Evolutionary conservation across 2,888 invertebrate species (phyloP), one percentile per base, ranked within the genome.

Genomic region (Phalera bucephala): DNA sequence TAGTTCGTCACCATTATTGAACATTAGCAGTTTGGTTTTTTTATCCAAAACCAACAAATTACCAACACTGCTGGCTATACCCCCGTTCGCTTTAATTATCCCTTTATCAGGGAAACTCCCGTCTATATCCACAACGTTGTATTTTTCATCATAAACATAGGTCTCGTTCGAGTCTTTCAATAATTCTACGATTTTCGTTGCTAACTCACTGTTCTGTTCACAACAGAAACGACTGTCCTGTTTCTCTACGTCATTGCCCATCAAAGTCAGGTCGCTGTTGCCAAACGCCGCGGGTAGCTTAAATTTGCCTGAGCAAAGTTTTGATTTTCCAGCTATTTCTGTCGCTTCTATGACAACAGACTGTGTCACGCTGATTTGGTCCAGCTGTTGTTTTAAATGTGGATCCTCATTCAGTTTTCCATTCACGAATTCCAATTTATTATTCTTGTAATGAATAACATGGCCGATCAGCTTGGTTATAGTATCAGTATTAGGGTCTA

Each of bases 201-300:
- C n/a, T 6, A 23, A 11, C 3, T 23, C 3, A 2, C 29, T 3
- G 10, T 30, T 13, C 36, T 31, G 15, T 5, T 1, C n/a, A n/a
- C n/a, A n/a, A n/a, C n/a, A n/a, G n/a, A n/a, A n/a, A n/a, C n/a
- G n/a, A n/a, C n/a, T n/a, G n/a, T n/a, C 30, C 12, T 40, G 39
- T 3, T 25, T 11, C 22, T 35, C 51, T 0, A 2, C 10, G 8
- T 23, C n/a, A 3, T 5, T 29, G 1, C 48, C 36, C 1, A 34
- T 23, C 7, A 54, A 4, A 8, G 31, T 35, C 22, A 55, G 14
- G 23, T 56, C 52, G n/a, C 14, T 26, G 14, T 55, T 56, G 2
- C 55, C 55, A 11, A 56, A 55, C 1, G 35, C 8, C n/a, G 20
- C 4, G 0, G 52, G 55, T 0, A 55, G 42, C 34, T 41, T 52